Base-by-base conservation (phyloP, 2,888 invertebrate genomes). In the Ormyrus labotus region DNA sequence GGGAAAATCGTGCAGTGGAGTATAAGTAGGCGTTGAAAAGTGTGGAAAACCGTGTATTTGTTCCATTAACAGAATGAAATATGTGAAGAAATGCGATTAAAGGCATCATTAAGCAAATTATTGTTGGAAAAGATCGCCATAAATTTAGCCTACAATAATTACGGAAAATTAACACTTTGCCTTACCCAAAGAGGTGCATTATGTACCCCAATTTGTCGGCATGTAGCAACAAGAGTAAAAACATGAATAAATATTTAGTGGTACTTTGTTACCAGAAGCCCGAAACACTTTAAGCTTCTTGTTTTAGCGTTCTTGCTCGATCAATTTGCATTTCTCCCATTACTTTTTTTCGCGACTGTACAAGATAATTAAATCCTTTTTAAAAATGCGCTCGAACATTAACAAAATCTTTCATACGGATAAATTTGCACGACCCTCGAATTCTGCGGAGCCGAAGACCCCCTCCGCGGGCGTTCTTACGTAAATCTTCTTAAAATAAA, bases 141-240 rank as follows among this genome's bases (percentile, higher is more conserved):
- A 60, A 61, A 50, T 34, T 45, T 53, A n/a, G 50, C 51, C 34
- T 2, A 9, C 50, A 61, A 58, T 51, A 61, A 61, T 71, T 71
- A 61, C 51, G 6, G 48, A 19, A 61, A 61, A 71, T 61, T 51
- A 51, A 58, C 60, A 51, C 71, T 2, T 51, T 10, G 67, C 19
- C 53, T 67, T 53, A 34, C 19, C 7, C 10, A 7, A n/a, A 8
- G 19, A 57, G 9, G 57, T 34, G 57, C 70, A 19, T 70, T 60
- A 70, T 50, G 47, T 48, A 48, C 55, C 13, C 13, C 4, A 58
- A 5, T 58, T 11, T 11, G n/a, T 57, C 2, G 48, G 65, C n/a
- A 34, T 34, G n/a, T n/a, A 13, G 5, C 13, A 34, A 63, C 50
- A 47, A 65, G 47, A 48, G 34, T n/a, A 65, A n/a, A 50, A 11